These are phyloP conservation scores for Neodon shergylaensis DNA, from an alignment of 2,113 vertebrate species.

Conservation along the genomic window DNA sequence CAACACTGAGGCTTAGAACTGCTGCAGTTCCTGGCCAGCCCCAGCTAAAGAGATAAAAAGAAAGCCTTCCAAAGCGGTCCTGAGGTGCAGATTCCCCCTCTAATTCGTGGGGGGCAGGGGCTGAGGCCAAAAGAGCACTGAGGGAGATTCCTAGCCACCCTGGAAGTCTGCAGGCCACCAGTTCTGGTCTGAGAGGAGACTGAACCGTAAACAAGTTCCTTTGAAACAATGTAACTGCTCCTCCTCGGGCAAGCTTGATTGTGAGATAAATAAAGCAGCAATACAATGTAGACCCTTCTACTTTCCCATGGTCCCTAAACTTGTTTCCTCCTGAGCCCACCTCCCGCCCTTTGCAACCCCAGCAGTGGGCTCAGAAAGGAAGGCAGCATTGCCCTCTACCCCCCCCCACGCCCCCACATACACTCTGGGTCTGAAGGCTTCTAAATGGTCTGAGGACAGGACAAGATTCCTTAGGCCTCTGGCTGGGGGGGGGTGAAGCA, in stretches of 20 bases:
- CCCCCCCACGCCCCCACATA: neutral
- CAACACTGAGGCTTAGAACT: neutral
- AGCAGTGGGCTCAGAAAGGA: neutral
- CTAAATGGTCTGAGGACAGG: neutral
- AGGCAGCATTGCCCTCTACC: neutral
- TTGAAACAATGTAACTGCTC: conserved; percentile 67
- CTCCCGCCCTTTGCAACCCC: neutral
- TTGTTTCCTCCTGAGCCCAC: neutral
- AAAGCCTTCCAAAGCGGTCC: neutral
- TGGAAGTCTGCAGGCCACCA: neutral
- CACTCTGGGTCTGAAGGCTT: neutral
- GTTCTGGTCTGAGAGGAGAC: neutral
- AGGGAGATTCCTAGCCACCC: neutral
- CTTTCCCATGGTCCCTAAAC: neutral
- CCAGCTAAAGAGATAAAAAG: neutral
- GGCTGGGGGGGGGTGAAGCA: neutral
- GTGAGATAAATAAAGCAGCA: conserved; percentile 4
- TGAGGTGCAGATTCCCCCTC: neutral
- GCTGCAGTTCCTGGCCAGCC: no score
- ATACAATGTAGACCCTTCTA: conserved; percentile 55
- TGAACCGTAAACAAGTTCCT: conserved; percentile 63
- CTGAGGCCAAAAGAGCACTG: neutral
- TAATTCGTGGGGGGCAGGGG: neutral
- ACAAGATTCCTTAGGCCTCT: neutral
- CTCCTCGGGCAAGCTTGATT: no score